Evolutionary conservation across 30 jellyfish, hydroid and myxozoan species (phyloP), one percentile per base, ranked within the genome.

Genomic region (Hydractinia echinata): DNA sequence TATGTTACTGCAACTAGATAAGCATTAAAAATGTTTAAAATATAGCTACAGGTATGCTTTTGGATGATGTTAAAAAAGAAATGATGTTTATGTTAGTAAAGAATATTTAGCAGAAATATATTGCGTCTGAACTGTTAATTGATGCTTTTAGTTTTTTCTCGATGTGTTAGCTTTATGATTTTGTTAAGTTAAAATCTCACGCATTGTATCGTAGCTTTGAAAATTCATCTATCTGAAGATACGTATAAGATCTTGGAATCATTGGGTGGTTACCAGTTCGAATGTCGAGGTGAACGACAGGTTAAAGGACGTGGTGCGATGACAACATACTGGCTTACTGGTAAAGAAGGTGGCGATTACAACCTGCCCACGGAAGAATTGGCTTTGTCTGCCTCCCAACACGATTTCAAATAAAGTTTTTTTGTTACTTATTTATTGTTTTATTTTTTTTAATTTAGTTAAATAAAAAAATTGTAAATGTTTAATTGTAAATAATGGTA

Each of bases 281-380:
- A 19, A 8, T 18, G 89, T 55, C 85, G 89, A n/a, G 89, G 89
- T 51, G 89, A 82, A 70, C 76, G 89, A 15, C 86, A 82, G 71
- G 89, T 82, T 11, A 82, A 82, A 68, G 89, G 89, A 20, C 77
- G 86, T 21, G 89, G 89, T n/a, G 15, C 54, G 15, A 82, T 82
- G 89, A 82, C 89, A 21, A 82, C 89, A 10, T 82, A 82, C 73
- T 82, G 86, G 86, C 79, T 82, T 11, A 82, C 66, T 58, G 89
- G 89, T 18, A 82, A 82, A 67, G 89, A 82, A 16, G 86, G 76
- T 16, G 70, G 44, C 19, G 74, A 44, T 18, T 70, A 4, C 6
- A 54, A 60, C 21, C 51, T 82, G 53, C 89, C 89, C 53, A 4
- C 89, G 15, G 89, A 82, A 49, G 85, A 82, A 61, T 49, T 82